Evolutionary conservation across 2,888 invertebrate species (phyloP), one percentile per base, ranked within the genome.

Genomic region (Podabrus alpinus): DNA sequence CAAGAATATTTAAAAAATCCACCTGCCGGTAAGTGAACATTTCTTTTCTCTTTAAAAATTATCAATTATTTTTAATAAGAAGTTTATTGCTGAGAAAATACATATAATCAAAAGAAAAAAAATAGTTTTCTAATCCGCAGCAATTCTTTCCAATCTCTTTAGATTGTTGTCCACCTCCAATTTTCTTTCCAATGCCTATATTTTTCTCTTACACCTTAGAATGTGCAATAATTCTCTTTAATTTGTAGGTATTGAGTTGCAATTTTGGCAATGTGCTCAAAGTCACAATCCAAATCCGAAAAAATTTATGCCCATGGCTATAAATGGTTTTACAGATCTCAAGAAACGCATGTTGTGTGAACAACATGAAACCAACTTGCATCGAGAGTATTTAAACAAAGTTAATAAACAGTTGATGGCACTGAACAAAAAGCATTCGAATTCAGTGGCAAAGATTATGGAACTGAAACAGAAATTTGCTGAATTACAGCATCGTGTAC

Each of bases 251-350:
- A 94, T 98, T 84, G 97, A 98, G 86, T 92, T 94, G 67, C 90
- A 96, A 76, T 89, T 98, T 82, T 99, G 99, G 99, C 94, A 95
- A 83, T 98, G 99, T 86, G 98, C 98, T 0, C 97, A 97, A 83
- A 89, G 94, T 24, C 98, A 98, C 84, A 99, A 99, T 89, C 99
- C 99, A 0, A 95, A 98, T 87, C 92, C 96, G 0, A 92, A 92
- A 45, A 93, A 93, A 82, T 94, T 97, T 82, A 94, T 99, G 83
- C 99, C 99, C 0, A 95, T 97, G 11, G 97, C 98, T 0, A 94
- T 99, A 87, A 92, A 97, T 79, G 99, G 99, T 0, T 98, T 98
- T 85, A 89, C 91, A 45, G 94, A 94, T 86, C 88, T 93, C 9
- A 94, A 94, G 85, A 93, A 94, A 87, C 92, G 98, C 13, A 91